Base-by-base conservation (phyloP, 64 coral and sea anemone genomes). In the Platygyra sinensis region DNA sequence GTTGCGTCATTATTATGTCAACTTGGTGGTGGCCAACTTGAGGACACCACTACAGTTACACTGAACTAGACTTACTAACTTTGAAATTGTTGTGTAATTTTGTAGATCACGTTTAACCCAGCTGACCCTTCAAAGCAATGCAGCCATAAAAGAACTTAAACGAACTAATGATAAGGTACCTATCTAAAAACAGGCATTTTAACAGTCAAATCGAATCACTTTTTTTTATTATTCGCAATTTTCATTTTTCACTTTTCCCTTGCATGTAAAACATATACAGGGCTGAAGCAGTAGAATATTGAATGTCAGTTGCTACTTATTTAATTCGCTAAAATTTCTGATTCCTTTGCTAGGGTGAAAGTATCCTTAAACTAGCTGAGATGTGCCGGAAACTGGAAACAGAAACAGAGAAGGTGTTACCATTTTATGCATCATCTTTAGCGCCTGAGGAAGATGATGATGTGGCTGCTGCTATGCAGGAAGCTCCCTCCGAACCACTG, bases 321-420 rank as follows among this genome's bases (percentile, higher is more conserved):
- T 57, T 57, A 57, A 57, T 2, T 15, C 0, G 10, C 1, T 15
- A 9, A 69, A 69, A 69, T 60, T 22, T 2, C 27, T 73, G 16
- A 27, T 73, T n/a, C 0, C 12, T 30, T 81, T 59, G 72, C 39
- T 33, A 99, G 97, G 94, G 97, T 24, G 97, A 95, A 65, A 93
- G 91, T 54, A 99, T 99, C 27, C 36, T 99, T 25, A 95, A 95
- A 57, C 51, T 99, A 5, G 27, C 94, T 62, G 97, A 99, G 57
- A 99, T 99, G 97, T 86, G 94, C 60, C 94, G 97, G 55, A 99
- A 99, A 81, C 91, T 99, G 2, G 97, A 99, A 72, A 99, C 97
- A 52, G 97, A 99, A 80, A 79, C 95, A 86, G 97, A 98, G 33
- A 98, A 98, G 73, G 96, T 98, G 32, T 88, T 98, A 22, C 96